phyloP scores from a whole-genome alignment of 2,888 invertebrate species.

The Stenodema calcarata region DNA sequence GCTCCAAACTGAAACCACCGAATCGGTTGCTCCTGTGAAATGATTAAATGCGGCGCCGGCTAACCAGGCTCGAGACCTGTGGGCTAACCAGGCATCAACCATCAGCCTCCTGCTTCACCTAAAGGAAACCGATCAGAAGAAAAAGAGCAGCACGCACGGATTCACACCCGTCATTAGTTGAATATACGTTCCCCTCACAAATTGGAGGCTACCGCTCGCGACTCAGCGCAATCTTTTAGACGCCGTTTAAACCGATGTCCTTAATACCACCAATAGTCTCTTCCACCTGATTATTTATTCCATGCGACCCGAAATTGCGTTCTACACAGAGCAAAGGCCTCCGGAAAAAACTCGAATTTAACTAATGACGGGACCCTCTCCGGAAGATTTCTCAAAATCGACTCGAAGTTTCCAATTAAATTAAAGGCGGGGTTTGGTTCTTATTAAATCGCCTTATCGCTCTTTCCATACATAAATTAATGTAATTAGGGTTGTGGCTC shows the following conservation, averaged over 20 bases:
- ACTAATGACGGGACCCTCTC: neutral
- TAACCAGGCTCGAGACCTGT: neutral
- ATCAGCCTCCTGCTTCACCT: neutral
- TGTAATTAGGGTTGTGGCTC: conserved; percentile 4
- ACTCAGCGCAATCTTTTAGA: conserved; percentile 1
- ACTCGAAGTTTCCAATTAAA: conserved; percentile 22
- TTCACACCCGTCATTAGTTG: conserved; percentile 24
- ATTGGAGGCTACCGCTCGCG: conserved; percentile 13
- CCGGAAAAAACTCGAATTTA: neutral
- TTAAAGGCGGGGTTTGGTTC: conserved; percentile 1
- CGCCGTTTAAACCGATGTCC: conserved; percentile 4
- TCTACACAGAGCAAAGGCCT: neutral
- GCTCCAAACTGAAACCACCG: neutral
- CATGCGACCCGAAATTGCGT: conserved; percentile 24
- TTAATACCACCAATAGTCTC: neutral
- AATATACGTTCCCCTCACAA: conserved; percentile 12
- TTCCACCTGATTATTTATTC: conserved; percentile 26
- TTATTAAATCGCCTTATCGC: conserved; percentile 10
- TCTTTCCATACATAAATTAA: conserved; percentile 23
- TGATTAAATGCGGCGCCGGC: neutral
- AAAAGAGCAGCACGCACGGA: conserved; percentile 27
- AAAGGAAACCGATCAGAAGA: neutral
- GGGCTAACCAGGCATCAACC: neutral
- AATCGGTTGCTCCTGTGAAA: neutral
- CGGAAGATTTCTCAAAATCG: conserved; percentile 4